These are phyloP conservation scores for Cantharis lateralis DNA, from an alignment of 2,888 invertebrate genomes.

Conservation along the genomic window DNA sequence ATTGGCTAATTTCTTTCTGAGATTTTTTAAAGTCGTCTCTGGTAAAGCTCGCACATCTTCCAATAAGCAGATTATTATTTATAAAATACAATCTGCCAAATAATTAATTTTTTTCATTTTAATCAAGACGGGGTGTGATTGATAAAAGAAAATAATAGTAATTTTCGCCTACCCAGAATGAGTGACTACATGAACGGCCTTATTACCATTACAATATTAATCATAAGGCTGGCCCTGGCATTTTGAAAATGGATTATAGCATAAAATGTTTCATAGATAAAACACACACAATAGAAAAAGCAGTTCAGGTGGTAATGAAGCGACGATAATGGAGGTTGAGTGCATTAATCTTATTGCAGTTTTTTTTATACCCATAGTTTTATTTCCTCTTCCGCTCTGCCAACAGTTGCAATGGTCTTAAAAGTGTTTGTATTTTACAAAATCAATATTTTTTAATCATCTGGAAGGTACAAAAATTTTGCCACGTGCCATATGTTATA, in stretches of 20 bases:
- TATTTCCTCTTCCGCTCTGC: conserved; percentile 24
- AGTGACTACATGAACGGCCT: no score
- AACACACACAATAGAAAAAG: background rate
- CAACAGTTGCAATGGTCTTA: conserved; percentile 11
- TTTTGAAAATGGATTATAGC: background rate
- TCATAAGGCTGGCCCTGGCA: background rate
- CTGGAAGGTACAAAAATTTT: conserved; percentile 10
- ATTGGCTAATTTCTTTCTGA: no score
- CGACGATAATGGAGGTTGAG: conserved; percentile 6
- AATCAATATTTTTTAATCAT: conserved; percentile 18
- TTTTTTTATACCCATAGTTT: background rate
- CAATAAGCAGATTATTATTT: no score
- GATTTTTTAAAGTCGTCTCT: no score
- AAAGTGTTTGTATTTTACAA: conserved; percentile 22
- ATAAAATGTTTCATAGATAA: background rate
- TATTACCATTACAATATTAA: background rate
- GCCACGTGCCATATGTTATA: conserved; percentile 32
- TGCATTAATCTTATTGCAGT: conserved; percentile 14
- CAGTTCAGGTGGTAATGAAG: conserved; percentile 15
- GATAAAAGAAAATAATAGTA: no score
- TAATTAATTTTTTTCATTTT: no score
- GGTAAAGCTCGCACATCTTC: no score
- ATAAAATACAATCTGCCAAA: no score
- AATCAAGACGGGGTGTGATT: no score
- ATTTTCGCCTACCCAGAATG: no score